Percentiles rank a stretch among this genome's conserved stretches.
Conservation (phyloP, 1,140 invertebrate species). For the Drosophila serrata region DNA sequence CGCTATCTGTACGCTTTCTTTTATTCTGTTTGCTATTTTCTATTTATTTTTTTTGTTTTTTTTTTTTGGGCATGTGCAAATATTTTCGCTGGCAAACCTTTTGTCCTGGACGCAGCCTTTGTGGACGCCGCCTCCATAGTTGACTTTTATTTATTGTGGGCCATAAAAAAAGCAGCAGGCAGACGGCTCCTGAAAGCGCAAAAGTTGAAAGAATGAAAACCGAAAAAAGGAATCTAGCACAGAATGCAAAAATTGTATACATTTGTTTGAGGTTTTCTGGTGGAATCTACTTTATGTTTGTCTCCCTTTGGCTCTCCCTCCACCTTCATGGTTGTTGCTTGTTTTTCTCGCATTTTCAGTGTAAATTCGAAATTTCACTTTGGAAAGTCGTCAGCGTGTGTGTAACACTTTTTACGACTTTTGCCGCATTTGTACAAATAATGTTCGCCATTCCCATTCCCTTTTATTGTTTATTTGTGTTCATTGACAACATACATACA, state of each 20-base stretch:
- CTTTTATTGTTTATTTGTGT: conserved; percentile 49
- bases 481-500: conserved; percentile 49
- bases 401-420: conserved; percentile 67
- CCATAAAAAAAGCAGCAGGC: conserved; percentile 45
- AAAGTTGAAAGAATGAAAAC: conserved; percentile 42
- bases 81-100: conserved; percentile 71
- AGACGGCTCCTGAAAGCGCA: background rate
- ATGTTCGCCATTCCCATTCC: conserved; percentile 36
- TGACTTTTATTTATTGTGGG: conserved; percentile 55
- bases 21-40: conserved; percentile 22
- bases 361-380: conserved; percentile 56
- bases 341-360: conserved; percentile 9
- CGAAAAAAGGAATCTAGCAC: conserved; percentile 49
- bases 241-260: conserved; percentile 58
- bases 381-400: conserved; percentile 18
- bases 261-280: conserved; percentile 64
- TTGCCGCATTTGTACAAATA: conserved; percentile 50
- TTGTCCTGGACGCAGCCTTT: conserved; percentile 29
- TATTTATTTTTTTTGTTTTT: conserved; percentile 3
- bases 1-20: conserved; percentile 35
- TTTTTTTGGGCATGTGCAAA: conserved; percentile 48
- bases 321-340: conserved; percentile 2
- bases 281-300: conserved; percentile 41
- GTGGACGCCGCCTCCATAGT: conserved; percentile 20
- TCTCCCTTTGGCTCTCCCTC: conserved; percentile 1